Evolutionary conservation across 1,140 invertebrate genomes (phyloP).

Genomic region (Saccostrea glomerata): DNA sequence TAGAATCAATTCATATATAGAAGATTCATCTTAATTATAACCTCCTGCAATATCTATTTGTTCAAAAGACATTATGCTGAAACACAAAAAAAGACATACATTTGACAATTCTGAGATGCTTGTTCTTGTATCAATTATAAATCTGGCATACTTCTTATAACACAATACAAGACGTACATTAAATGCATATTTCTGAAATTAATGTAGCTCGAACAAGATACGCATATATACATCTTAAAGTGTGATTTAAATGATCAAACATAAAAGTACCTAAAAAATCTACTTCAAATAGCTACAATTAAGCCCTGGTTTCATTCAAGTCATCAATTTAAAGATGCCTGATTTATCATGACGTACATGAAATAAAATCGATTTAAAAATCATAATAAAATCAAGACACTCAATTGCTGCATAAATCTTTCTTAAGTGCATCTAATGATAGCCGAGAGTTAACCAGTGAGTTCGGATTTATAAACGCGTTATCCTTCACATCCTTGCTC

Average conservation of each 20-base stretch:
- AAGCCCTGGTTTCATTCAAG: background rate
- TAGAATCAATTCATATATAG: background rate
- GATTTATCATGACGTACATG: background rate
- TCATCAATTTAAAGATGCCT: background rate
- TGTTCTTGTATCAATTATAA: too few species aligned
- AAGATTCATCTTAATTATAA: background rate
- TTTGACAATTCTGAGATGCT: too few species aligned
- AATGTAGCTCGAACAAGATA: too few species aligned
- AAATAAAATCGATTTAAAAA: background rate
- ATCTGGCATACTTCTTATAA: too few species aligned
- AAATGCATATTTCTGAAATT: too few species aligned
- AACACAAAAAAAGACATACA: too few species aligned
- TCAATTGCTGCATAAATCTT: slow-evolving; percentile 29
- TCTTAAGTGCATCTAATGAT: slow-evolving; percentile 18
- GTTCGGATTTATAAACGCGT: background rate
- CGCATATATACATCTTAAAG: background rate
- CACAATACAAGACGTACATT: too few species aligned
- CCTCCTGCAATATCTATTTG: too few species aligned
- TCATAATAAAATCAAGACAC: background rate
- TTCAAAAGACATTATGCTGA: too few species aligned
- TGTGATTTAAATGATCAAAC: background rate
- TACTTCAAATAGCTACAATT: background rate
- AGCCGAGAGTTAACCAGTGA: background rate
- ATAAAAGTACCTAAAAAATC: background rate
- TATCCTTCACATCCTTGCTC: background rate